A percentile compares a stretch with the other conserved stretches of the same genome.
Conservation (phyloP, 2,113 vertebrate species). For the Struthio camelus region DNA sequence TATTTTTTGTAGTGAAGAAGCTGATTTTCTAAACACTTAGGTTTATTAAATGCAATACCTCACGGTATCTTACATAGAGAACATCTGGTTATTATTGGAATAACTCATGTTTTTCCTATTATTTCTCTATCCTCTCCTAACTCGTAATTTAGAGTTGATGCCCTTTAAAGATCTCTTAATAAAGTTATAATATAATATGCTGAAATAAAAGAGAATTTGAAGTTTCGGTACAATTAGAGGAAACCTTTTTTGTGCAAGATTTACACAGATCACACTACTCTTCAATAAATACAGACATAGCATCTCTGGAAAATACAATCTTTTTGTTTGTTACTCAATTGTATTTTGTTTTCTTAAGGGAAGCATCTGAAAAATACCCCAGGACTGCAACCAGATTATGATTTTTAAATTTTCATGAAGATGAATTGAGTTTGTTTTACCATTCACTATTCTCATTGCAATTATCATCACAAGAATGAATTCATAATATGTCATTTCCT, state of each 20-base stretch:
- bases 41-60: slow-evolving; percentile 5
- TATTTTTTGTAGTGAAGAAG: neutral
- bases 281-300: neutral
- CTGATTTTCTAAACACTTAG: neutral
- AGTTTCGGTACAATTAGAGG: neutral
- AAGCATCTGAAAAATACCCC: slow-evolving; percentile 27
- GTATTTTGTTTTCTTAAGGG: neutral
- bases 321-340: neutral
- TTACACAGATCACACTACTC: neutral
- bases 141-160: neutral
- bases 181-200: neutral
- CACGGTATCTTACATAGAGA: neutral
- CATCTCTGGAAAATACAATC: neutral
- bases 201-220: neutral
- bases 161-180: neutral
- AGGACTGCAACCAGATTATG: slow-evolving; percentile 23
- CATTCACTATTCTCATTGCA: slow-evolving; percentile 62
- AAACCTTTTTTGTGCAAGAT: neutral
- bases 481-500: slow-evolving; percentile 65
- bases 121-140: neutral
- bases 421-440: slow-evolving; percentile 67
- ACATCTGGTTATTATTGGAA: slow-evolving; percentile 13
- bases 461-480: slow-evolving; percentile 68
- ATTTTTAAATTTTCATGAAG: slow-evolving; percentile 52
- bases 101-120: neutral